phyloP scores from a whole-genome alignment of 2,888 invertebrate species.

The Sicus ferrugineus region DNA sequence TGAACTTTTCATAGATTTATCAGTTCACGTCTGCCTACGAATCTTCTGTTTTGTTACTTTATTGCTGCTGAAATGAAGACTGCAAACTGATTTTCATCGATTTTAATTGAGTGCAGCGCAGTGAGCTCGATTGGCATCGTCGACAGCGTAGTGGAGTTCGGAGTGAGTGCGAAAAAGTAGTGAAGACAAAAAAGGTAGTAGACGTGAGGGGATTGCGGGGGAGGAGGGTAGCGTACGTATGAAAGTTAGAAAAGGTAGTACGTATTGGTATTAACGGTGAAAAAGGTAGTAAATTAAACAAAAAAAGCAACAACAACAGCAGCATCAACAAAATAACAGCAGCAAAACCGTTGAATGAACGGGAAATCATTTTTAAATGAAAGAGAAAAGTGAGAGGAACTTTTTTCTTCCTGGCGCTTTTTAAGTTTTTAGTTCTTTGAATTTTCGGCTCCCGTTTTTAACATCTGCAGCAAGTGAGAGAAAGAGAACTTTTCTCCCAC shows the following conservation, averaged over 20 bases:
- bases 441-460: neutral
- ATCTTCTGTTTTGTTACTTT: neutral
- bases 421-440: neutral
- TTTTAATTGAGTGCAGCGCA: conserved; percentile 15
- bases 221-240: neutral
- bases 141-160: neutral
- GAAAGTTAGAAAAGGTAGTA: neutral
- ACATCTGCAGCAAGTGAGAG: neutral
- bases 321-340: neutral
- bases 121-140: neutral
- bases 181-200: neutral
- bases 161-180: neutral
- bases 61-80: neutral
- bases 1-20: conserved; percentile 28
- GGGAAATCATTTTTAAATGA: neutral
- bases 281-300: neutral
- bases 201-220: neutral
- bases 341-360: neutral
- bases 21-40: conserved; percentile 10
- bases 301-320: neutral
- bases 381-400: neutral
- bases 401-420: neutral
- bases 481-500: neutral
- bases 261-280: no score
- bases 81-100: conserved; percentile 10